Evolutionary conservation across 2,888 invertebrate species (phyloP), one percentile per base, ranked within the genome.

Genomic region (Drymonia ruficornis): DNA sequence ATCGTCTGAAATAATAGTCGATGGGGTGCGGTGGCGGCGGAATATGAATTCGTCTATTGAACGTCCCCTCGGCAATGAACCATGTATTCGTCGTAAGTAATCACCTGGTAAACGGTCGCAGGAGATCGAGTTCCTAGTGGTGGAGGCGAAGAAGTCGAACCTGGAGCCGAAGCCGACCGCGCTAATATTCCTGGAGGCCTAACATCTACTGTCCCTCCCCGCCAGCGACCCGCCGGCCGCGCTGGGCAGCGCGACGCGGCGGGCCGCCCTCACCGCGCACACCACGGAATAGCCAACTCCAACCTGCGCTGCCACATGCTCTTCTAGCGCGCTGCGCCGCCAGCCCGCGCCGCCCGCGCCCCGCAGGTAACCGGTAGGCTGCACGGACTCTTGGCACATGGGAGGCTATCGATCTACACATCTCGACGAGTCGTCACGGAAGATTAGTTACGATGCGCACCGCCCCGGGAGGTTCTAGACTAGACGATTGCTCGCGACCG

Each of bases 51-150:
- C 23, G 3, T 23, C 23, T 23, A 23, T 23, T 7, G 23, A 23
- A 23, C 23, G 4, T 23, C 31, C 31, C 9, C 31, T 12, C n/a
- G 1, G 36, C 36, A 36, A 3, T 36, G n/a, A 15, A 48, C 29
- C 23, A 28, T 19, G 3, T 29, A 31, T 6, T 40, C 23, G n/a
- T 15, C 36, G 55, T 52, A 7, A 50, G n/a, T 29, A 55, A 49
- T 8, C 2, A 50, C 16, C 13, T 31, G 13, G 28, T 55, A 13
- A 50, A 49, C 29, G 23, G 60, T 79, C 82, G n/a, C 95, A 95
- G 89, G 96, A 97, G 84, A 97, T 98, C 89, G 98, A 98, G 93
- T 97, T 99, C 93, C 94, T 98, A 81, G 98, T 99, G 72, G 96
- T 97, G 67, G 97, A 97, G 93, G 97, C 97, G 73, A 97, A 97